Conservation (phyloP, 2,113 vertebrate species). For the Antechinus stuartii region DNA sequence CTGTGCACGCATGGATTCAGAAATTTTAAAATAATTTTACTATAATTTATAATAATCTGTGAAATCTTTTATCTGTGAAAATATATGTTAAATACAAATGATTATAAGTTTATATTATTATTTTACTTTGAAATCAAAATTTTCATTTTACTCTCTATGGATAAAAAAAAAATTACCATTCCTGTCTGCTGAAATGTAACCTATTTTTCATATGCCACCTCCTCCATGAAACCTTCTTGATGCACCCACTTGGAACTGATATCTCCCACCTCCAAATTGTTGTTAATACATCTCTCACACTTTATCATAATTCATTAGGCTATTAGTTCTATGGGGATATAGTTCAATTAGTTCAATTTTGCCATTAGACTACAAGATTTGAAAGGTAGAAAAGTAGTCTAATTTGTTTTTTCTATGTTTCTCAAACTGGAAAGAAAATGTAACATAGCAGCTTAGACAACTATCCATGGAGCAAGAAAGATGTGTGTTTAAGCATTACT, state of each 20-base stretch:
- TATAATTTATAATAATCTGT: neutral
- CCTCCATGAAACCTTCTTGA: neutral
- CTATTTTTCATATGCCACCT: neutral
- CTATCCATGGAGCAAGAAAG: neutral
- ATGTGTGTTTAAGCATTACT: too few species aligned
- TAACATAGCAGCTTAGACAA: neutral
- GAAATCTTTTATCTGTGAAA: neutral
- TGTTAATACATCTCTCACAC: neutral
- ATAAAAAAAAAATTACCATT: neutral
- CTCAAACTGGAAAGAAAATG: neutral
- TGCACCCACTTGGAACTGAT: neutral
- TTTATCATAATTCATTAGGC: neutral
- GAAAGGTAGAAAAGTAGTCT: too few species aligned
- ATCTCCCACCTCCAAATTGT: neutral
- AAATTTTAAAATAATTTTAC: neutral
- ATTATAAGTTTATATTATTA: neutral
- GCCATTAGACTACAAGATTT: too few species aligned
- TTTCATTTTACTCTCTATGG: neutral
- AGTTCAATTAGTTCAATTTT: neutral
- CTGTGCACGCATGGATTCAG: neutral
- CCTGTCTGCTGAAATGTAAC: neutral
- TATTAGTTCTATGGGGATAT: neutral
- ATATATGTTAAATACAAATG: neutral
- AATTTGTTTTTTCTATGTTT: neutral
- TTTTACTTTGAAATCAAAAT: neutral